These are phyloP conservation scores for Bucco capensis DNA, from an alignment of 2,113 vertebrate genomes.

Conservation along the genomic window DNA sequence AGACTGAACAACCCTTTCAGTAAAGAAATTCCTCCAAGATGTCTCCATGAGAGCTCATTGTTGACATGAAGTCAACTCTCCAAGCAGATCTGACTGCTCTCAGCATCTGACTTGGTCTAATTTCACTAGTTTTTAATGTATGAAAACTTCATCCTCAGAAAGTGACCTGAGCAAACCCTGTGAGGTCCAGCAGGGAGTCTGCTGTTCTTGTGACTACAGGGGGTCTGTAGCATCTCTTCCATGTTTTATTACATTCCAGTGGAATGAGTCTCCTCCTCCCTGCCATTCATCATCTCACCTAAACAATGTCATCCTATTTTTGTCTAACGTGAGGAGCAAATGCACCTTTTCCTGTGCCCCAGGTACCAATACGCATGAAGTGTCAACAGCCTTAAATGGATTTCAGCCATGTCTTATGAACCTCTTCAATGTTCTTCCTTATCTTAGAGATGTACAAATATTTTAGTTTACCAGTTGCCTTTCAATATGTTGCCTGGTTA, in stretches of 20 bases:
- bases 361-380: background rate
- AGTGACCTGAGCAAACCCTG: background rate
- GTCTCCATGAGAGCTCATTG: background rate
- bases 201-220: background rate
- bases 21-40: too few species aligned
- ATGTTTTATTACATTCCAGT: background rate
- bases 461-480: background rate
- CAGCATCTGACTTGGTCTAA: background rate
- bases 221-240: background rate
- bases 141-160: background rate
- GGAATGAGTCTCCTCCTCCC: background rate
- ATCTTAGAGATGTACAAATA: background rate
- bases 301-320: background rate
- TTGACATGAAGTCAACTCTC: background rate
- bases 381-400: background rate
- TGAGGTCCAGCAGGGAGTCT: background rate
- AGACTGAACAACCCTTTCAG: too few species aligned
- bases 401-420: background rate
- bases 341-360: rapidly evolving
- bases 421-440: background rate
- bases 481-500: background rate
- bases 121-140: background rate
- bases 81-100: background rate
- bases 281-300: background rate
- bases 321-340: background rate